phyloP scores from a whole-genome alignment of 1,140 invertebrate species.

The Nomia melanderi region DNA sequence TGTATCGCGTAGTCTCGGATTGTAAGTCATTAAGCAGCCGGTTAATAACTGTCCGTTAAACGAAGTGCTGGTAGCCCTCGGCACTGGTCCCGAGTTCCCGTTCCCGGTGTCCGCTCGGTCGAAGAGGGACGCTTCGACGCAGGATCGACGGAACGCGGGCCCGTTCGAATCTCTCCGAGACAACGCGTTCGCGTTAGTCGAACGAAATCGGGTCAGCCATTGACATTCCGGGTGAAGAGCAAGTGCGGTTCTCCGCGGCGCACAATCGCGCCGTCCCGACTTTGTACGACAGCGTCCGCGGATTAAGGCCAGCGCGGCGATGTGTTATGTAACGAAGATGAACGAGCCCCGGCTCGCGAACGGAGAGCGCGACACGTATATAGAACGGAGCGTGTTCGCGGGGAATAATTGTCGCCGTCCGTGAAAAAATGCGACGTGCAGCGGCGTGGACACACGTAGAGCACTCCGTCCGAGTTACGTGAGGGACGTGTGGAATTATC shows the following conservation, averaged over 20 bases:
- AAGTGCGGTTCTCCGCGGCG: conserved; percentile 49
- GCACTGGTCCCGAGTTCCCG: too few relatives aligned
- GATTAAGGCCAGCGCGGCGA: conserved; percentile 56
- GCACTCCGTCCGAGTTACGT: conserved; percentile 15
- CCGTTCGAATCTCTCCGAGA: conserved; percentile 8
- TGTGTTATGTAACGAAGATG: conserved; percentile 55
- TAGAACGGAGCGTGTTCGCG: conserved; percentile 14
- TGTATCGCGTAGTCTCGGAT: too few relatives aligned
- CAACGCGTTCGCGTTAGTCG: conserved; percentile 13
- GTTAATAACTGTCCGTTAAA: too few relatives aligned
- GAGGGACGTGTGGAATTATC: not conserved
- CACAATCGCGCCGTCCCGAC: conserved; percentile 34
- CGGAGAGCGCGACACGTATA: conserved; percentile 18
- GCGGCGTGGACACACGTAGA: not conserved
- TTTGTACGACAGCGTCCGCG: conserved; percentile 32
- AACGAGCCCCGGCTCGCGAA: conserved; percentile 32
- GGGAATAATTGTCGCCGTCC: conserved; percentile 33
- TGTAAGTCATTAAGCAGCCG: too few relatives aligned
- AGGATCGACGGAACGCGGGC: not conserved
- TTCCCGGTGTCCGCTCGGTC: not conserved
- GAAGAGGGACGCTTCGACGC: not conserved
- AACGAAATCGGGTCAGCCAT: conserved; percentile 45
- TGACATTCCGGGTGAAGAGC: conserved; percentile 47
- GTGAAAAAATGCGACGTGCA: conserved; percentile 17
- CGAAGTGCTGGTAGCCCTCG: too few relatives aligned